A percentile compares a stretch with the other conserved stretches of the same genome.
Evolutionary conservation across 2,888 invertebrate genomes (phyloP).

Genomic region (Smittia sp.): DNA sequence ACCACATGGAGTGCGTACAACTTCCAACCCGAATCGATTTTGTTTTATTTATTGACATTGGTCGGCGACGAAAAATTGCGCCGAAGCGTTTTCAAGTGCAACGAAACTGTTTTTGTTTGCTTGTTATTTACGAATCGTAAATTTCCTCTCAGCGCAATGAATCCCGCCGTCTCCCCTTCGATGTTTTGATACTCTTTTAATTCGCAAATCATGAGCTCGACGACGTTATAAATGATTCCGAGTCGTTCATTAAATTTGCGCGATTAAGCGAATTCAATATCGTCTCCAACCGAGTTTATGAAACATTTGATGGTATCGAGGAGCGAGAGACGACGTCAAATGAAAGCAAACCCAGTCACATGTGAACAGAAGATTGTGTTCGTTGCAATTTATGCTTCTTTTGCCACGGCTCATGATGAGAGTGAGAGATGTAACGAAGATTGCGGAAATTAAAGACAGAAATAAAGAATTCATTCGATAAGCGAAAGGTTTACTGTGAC

Average conservation of each 20-base stretch:
- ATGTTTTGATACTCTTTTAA: not conserved
- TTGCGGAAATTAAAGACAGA: not conserved
- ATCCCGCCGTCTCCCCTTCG: not conserved
- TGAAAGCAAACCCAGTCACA: not conserved
- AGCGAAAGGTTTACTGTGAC: not conserved
- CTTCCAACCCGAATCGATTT: not conserved
- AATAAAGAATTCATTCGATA: not conserved
- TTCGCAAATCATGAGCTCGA: not conserved
- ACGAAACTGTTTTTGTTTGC: not conserved
- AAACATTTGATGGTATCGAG: not conserved
- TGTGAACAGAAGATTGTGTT: not conserved
- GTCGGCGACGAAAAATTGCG: not conserved
- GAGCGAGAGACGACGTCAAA: not conserved
- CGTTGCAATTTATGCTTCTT: not conserved
- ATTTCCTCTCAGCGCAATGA: not conserved
- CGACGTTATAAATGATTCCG: not conserved
- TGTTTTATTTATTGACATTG: not conserved
- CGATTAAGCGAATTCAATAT: not conserved
- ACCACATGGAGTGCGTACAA: slow-evolving; percentile 7
- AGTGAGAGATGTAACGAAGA: not conserved
- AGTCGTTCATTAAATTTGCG: slow-evolving; percentile 8
- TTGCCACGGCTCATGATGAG: slow-evolving; percentile 9
- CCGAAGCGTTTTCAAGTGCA: not conserved
- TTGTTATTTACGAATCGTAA: not conserved
- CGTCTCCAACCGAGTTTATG: not conserved